Evolutionary conservation across 30 jellyfish, hydroid and myxozoan species (phyloP), one percentile per base, ranked within the genome.

Genomic region (Rhopilema esculentum): DNA sequence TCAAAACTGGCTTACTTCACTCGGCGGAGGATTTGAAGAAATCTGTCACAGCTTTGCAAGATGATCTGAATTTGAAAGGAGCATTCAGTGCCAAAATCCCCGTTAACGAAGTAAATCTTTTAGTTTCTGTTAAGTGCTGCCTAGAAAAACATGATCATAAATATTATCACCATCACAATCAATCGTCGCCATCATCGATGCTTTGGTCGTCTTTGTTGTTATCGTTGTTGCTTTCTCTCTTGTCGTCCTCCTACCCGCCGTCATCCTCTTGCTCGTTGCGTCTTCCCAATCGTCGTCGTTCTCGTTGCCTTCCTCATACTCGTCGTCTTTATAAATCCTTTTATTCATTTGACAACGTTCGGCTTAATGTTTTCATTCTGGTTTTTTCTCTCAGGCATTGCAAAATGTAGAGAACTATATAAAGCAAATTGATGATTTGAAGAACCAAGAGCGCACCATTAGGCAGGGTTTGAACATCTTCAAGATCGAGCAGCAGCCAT

Each of bases 401-500:
- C 84, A 50, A 66, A 71, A 50, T 67, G 88, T 88, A 23, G 81
- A 72, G 18, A 72, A 28, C 22, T 82, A 77, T 79, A 64, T 72
- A 24, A 76, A 31, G 61, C 93, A 90, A 61, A 87, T 84, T 0
- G 97, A 95, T 26, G 89, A 72, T 4, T 64, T 88, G 49, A 80
- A 89, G 79, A 33, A 66, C 51, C 96, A 90, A 77, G 99, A 95
- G 69, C 88, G 74, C 22, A 61, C 97, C 1, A 79, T 95, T 26
- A 48, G 95, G 71, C 77, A 76, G 33, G 99, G 99, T 1, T 62
- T 95, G 81, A 82, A 85, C 49, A 95, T 95, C 18, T 95, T 95
- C 91, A 95, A 95, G 65, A 95, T 95, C 52, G 99, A 95, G 66
- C 99, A 95, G 51, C 99, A 95, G 57, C 97, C 93, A 0, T 95